These are phyloP conservation scores for Propsilocerus akamusi DNA, from an alignment of 1,140 invertebrate species.

Conservation along the genomic window DNA sequence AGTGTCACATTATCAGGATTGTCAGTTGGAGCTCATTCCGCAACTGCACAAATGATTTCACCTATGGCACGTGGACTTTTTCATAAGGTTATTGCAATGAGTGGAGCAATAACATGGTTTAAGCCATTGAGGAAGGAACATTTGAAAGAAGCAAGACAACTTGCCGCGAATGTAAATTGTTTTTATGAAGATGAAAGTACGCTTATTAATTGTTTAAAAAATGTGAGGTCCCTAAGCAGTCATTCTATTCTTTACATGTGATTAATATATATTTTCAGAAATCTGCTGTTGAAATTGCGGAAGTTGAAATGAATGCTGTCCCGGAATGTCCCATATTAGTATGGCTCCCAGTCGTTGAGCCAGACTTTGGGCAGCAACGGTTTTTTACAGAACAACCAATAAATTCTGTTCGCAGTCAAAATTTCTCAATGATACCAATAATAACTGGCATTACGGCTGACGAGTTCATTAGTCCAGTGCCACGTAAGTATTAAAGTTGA, in stretches of 20 bases:
- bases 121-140: not conserved
- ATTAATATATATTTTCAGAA: not conserved
- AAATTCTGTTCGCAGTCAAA: not conserved
- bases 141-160: not conserved
- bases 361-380: constrained; percentile 2
- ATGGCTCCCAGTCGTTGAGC: not conserved
- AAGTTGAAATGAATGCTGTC: not conserved
- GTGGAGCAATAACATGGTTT: constrained; percentile 11
- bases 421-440: not conserved
- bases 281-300: not conserved
- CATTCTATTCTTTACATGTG: not conserved
- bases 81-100: constrained; percentile 28
- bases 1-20: constrained; percentile 32
- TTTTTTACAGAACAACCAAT: not conserved
- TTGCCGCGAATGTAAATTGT: not conserved
- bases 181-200: not conserved
- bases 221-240: not conserved
- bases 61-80: constrained; percentile 28
- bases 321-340: not conserved
- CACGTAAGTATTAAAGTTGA: constrained; percentile 16
- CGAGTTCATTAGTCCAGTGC: constrained; percentile 22
- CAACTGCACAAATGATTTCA: constrained; percentile 25
- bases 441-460: not conserved
- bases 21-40: constrained; percentile 27
- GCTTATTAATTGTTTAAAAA: not conserved